Conservation (phyloP, 1,140 invertebrate species). For the Zophobas atratus region DNA sequence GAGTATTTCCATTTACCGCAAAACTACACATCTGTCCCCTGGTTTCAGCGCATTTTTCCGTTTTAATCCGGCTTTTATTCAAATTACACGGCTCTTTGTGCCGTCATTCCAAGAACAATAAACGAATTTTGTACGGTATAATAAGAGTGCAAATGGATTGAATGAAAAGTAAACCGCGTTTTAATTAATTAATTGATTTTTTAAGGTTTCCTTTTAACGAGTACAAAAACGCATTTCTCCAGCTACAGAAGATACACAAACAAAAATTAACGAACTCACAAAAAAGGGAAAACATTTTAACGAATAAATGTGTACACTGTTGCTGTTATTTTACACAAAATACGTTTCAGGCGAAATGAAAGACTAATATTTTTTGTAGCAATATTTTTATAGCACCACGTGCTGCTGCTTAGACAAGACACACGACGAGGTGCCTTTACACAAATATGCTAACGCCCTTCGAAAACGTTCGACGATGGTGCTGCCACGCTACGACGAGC, state of each 20-base stretch:
- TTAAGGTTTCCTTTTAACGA: constrained; percentile 41
- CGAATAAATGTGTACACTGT: constrained; percentile 51
- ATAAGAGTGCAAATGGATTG: constrained; percentile 31
- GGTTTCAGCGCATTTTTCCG: too few relatives aligned
- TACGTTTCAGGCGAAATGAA: constrained; percentile 62
- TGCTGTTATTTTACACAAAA: constrained; percentile 63
- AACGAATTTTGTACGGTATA: constrained; percentile 11
- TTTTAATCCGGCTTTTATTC: constrained; percentile 18
- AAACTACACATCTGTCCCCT: constrained; percentile 29
- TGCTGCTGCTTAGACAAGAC: constrained; percentile 55
- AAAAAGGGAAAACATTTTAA: constrained; percentile 50
- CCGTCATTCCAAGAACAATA: constrained; percentile 13
- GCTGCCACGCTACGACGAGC: neutral
- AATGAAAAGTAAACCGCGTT: constrained; percentile 37
- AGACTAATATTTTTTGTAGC: constrained; percentile 64
- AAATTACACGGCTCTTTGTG: constrained; percentile 5
- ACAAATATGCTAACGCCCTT: constrained; percentile 30
- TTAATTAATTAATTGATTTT: constrained; percentile 44
- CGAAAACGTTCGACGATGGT: neutral
- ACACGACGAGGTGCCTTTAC: constrained; percentile 42
- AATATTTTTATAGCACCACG: constrained; percentile 61
- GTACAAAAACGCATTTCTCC: constrained; percentile 39
- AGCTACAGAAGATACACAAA: constrained; percentile 37
- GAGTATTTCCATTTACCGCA: constrained; percentile 1
- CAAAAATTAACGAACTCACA: constrained; percentile 42